A percentile compares a stretch with the other conserved stretches of the same genome.
phyloP scores from a whole-genome alignment of 1,140 invertebrate genomes.

The Venustaconcha ellipsiformis region DNA sequence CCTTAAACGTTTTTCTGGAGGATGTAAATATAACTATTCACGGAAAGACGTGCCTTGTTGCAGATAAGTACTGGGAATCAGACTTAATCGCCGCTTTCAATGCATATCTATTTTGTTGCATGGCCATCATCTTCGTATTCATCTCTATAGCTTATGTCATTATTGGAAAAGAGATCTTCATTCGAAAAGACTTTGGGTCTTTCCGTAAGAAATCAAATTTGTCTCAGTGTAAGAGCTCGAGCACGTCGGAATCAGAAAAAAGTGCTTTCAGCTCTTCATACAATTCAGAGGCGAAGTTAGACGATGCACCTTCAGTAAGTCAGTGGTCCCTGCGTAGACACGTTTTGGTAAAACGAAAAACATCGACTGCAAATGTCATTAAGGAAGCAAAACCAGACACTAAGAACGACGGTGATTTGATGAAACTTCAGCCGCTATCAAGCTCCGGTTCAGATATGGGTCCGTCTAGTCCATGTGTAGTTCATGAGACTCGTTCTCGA shows the following conservation, averaged over 20 bases:
- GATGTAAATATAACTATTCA: neutral
- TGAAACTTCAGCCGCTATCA: no score
- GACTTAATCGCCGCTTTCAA: neutral
- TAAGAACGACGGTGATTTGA: no score
- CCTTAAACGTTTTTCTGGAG: neutral
- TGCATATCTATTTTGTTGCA: constrained; percentile 16
- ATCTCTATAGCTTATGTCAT: constrained; percentile 16
- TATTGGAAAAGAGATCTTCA: constrained; percentile 18
- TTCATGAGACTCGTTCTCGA: no score
- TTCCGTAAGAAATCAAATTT: neutral
- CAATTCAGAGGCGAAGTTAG: neutral
- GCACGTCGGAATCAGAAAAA: no score
- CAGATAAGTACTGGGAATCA: neutral
- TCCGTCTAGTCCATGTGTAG: no score
- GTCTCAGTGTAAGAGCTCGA: neutral
- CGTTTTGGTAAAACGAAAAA: neutral
- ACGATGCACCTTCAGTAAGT: constrained; percentile 3
- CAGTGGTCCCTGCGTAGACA: constrained; percentile 8
- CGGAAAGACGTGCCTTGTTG: constrained; percentile 23
- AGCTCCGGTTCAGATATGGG: no score
- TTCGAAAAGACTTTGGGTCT: constrained; percentile 1
- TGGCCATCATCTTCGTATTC: constrained; percentile 8
- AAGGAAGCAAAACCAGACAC: no score
- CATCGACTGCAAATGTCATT: no score
- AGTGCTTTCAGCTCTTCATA: neutral